phyloP scores from a whole-genome alignment of 2,888 invertebrate species.

The Drosophila affinis region DNA sequence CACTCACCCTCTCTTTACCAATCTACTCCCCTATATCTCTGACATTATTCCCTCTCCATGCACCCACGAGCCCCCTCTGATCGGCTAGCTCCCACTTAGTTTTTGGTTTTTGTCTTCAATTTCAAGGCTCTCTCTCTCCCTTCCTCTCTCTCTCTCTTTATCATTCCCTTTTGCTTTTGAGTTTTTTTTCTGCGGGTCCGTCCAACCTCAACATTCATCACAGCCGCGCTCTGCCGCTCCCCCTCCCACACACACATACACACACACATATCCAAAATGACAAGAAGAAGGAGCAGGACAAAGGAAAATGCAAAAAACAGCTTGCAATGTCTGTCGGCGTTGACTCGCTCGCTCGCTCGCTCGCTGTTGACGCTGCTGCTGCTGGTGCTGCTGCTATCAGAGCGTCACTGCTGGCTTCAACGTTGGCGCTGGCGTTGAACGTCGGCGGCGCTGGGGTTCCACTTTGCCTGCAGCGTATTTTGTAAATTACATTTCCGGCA shows the following conservation, averaged over 20 bases:
- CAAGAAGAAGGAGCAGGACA: constrained; percentile 10
- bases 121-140: constrained; percentile 37
- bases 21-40: constrained; percentile 11
- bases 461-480: constrained; percentile 81
- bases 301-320: constrained; percentile 44
- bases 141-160: neutral
- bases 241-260: constrained; percentile 9
- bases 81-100: constrained; percentile 24
- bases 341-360: constrained; percentile 11
- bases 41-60: neutral
- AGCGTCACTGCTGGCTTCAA: constrained; percentile 1
- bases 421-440: neutral
- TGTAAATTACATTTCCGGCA: constrained; percentile 84
- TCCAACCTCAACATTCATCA: constrained; percentile 48
- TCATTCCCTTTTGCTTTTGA: constrained; percentile 11
- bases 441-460: constrained; percentile 50
- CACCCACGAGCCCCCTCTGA: neutral
- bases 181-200: constrained; percentile 31
- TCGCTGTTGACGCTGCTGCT: constrained; percentile 4
- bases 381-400: constrained; percentile 24
- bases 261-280: constrained; percentile 25
- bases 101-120: constrained; percentile 46
- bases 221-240: constrained; percentile 1
- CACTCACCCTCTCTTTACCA: constrained; percentile 10
- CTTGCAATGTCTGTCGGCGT: constrained; percentile 31